These are phyloP conservation scores for Hiodon alosoides DNA, from an alignment of 2,113 vertebrate genomes.

Conservation along the genomic window DNA sequence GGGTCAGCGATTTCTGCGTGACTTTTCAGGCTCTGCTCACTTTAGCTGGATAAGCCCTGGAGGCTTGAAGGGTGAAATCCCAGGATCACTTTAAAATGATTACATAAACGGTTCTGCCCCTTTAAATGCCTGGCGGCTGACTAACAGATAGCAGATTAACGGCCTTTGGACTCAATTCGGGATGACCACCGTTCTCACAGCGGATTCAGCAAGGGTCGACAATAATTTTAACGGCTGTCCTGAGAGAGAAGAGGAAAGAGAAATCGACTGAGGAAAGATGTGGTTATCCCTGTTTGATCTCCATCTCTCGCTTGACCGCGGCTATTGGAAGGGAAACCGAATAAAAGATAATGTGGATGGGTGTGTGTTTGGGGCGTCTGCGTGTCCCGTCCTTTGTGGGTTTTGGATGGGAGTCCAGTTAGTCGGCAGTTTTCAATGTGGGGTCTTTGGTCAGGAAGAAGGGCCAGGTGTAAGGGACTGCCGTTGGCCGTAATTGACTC, in stretches of 20 bases:
- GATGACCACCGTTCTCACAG: neutral
- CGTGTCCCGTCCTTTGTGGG: neutral
- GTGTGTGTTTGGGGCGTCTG: neutral
- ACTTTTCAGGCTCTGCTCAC: neutral
- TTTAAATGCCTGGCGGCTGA: neutral
- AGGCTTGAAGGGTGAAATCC: neutral
- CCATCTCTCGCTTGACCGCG: neutral
- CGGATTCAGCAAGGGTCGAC: neutral
- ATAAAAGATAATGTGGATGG: neutral
- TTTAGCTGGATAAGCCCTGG: neutral
- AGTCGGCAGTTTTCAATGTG: neutral
- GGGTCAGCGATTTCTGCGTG: neutral
- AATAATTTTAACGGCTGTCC: neutral
- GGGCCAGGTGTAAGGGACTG: neutral
- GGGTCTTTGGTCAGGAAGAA: neutral
- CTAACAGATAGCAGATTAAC: constrained; percentile 14
- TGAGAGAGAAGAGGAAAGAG: neutral
- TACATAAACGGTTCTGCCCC: neutral
- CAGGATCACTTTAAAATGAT: constrained; percentile 7
- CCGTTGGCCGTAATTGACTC: no score
- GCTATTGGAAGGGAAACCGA: constrained; percentile 8
- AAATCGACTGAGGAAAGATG: neutral
- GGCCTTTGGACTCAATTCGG: neutral
- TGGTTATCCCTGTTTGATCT: neutral
- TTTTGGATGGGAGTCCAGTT: neutral